Evolutionary conservation across 2,113 vertebrate genomes (phyloP).

Genomic region (Semicossyphus pulcher): DNA sequence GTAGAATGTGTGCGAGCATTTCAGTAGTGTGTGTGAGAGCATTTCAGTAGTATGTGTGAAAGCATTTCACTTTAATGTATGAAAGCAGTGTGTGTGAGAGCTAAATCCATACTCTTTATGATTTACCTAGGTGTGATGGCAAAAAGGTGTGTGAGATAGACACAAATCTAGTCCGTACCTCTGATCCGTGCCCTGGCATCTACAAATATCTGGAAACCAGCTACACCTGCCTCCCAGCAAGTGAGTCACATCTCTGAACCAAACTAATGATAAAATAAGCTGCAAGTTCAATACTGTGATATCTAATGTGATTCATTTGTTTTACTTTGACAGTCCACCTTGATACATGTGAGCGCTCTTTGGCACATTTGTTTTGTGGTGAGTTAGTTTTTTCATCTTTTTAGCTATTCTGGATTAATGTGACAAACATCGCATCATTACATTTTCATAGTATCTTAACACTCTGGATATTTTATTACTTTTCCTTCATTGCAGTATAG

Average conservation of each 20-base stretch:
- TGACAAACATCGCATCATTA: background rate
- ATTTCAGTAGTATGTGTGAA: too few relatives aligned
- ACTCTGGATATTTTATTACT: background rate
- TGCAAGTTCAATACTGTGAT: background rate
- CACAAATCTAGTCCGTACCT: background rate
- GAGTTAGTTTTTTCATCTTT: background rate
- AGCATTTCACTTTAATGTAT: background rate
- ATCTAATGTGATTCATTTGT: constrained; percentile 1
- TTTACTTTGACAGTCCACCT: constrained; percentile 25
- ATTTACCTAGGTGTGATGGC: constrained; percentile 58
- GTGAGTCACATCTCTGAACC: constrained; percentile 38
- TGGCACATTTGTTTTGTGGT: constrained; percentile 52
- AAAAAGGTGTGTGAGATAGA: constrained; percentile 54
- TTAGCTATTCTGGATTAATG: too few relatives aligned
- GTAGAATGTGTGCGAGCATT: too few relatives aligned
- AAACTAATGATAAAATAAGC: background rate
- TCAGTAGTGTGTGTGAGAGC: too few relatives aligned
- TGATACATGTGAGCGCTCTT: constrained; percentile 38
- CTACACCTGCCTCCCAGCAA: constrained; percentile 55
- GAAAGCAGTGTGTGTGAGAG: too few relatives aligned
- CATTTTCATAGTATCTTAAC: background rate
- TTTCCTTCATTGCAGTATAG: background rate
- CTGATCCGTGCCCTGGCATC: constrained; percentile 23
- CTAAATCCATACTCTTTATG: background rate
- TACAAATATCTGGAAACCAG: constrained; percentile 61